Base-by-base conservation (phyloP, 2,113 vertebrate genomes). In the Phoenicopterus ruber region DNA sequence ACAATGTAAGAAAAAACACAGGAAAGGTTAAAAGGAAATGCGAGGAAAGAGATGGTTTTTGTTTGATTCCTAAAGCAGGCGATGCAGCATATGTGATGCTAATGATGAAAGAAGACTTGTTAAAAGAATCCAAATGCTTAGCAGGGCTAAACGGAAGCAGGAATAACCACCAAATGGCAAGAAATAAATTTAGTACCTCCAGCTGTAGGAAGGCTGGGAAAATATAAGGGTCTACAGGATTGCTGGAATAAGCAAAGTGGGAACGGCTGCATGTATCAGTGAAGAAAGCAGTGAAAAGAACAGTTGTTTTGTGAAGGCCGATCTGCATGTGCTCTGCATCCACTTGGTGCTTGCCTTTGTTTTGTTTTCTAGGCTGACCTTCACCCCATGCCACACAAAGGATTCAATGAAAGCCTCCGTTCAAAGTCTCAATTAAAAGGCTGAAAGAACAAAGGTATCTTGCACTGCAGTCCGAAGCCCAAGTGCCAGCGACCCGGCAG, bases 301-400 rank as follows among this genome's bases (percentile, higher is more conserved):
- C n/a, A 86, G 86, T 78, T 92, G 79, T 80, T 88, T 73, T 34
- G 29, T 44, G 76, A 78, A 78, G 57, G 88, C 69, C 18, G 8
- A 94, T 81, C 52, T 81, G 83, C 80, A 91, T 86, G 95, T 90
- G 77, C 72, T 84, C 82, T 59, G 79, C 86, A 92, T 88, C 34
- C 47, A 88, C 77, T 81, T 17, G 31, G 40, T 73, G 69, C 77
- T 42, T 47, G 88, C 83, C 74, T 93, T 88, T 82, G 79, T 92
- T 94, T 94, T 91, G 71, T 94, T 93, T 94, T 91, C 61, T 54
- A 76, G 74, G 67, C 71, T 78, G 73, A 94, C 66, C 95, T 86
- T 86, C 73, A 85, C 32, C 66, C 54, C 24, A 3, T 28, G 52
- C 44, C 54, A 69, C 62, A 91, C 47, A 91, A 90, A 87, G 66